Conservation (phyloP, 2,113 vertebrate species). For the Passer montanus region DNA sequence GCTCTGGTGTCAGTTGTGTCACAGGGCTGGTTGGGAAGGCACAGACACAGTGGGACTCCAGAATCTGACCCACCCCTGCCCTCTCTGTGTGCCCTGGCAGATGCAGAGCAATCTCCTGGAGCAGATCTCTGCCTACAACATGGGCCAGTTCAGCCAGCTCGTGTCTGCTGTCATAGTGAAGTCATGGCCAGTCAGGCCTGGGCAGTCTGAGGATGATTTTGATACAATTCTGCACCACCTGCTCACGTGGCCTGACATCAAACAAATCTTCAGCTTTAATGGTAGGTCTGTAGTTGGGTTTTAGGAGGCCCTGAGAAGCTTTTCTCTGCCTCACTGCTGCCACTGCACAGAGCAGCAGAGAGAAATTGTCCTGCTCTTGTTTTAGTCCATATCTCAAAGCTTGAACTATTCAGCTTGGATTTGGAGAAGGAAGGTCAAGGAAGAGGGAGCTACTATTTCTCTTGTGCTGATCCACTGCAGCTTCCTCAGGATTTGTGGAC, state of each 20-base stretch:
- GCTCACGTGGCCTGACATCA: slow-evolving; percentile 80
- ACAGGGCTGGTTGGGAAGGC: neutral
- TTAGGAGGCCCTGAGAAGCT: neutral
- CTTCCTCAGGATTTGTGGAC: neutral
- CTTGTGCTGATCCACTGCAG: neutral
- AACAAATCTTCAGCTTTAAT: slow-evolving; percentile 77
- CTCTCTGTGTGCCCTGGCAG: slow-evolving; percentile 3
- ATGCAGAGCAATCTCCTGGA: slow-evolving; percentile 55
- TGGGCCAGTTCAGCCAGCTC: slow-evolving; percentile 77
- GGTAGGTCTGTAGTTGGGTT: slow-evolving; percentile 59
- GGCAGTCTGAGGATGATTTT: neutral
- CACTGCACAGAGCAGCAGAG: neutral
- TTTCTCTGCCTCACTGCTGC: neutral
- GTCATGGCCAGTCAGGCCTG: slow-evolving; percentile 78
- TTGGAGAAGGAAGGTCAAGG: neutral
- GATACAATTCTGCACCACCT: slow-evolving; percentile 79
- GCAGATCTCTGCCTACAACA: neutral
- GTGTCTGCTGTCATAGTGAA: slow-evolving; percentile 84
- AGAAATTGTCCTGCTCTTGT: neutral
- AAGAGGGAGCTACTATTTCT: neutral
- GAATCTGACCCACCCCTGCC: neutral
- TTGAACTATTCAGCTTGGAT: neutral
- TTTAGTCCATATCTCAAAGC: neutral
- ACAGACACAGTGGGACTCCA: rapidly evolving
- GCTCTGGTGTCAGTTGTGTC: neutral